Evolutionary conservation across 2,888 invertebrate genomes (phyloP).

Genomic region (Artemia sinica): DNA sequence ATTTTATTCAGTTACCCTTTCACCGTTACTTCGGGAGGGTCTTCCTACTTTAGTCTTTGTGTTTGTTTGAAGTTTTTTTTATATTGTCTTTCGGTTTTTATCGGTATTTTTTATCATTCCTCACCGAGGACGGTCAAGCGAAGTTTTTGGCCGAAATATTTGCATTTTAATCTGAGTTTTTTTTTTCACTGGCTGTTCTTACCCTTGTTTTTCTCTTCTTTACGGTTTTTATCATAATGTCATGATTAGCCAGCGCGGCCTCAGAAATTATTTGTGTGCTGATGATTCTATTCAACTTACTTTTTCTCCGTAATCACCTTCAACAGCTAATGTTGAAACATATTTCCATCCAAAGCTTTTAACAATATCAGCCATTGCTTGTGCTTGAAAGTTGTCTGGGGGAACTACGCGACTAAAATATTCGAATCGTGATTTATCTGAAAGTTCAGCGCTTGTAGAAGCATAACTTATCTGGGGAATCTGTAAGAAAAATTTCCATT

Average conservation of each 20-base stretch:
- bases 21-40: too few species aligned
- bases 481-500: constrained; percentile 30
- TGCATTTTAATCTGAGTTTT: too few species aligned
- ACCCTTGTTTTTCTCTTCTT: too few species aligned
- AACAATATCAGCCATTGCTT: constrained; percentile 48
- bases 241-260: background rate
- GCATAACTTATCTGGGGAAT: constrained; percentile 54
- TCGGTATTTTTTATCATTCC: too few species aligned
- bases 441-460: constrained; percentile 49
- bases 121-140: too few species aligned
- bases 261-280: background rate
- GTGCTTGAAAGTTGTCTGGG: constrained; percentile 51
- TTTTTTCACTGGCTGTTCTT: too few species aligned
- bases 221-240: background rate
- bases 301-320: constrained; percentile 56
- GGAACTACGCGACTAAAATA: constrained; percentile 52
- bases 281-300: constrained; percentile 32
- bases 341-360: constrained; percentile 51
- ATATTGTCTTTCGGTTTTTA: too few species aligned
- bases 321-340: constrained; percentile 55
- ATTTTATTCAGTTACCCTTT: too few species aligned
- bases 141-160: too few species aligned
- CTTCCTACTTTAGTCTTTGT: too few species aligned
- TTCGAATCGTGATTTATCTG: constrained; percentile 49
- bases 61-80: too few species aligned